phyloP scores from a whole-genome alignment of 2,888 invertebrate species.

The Agonopterix heracliana region DNA sequence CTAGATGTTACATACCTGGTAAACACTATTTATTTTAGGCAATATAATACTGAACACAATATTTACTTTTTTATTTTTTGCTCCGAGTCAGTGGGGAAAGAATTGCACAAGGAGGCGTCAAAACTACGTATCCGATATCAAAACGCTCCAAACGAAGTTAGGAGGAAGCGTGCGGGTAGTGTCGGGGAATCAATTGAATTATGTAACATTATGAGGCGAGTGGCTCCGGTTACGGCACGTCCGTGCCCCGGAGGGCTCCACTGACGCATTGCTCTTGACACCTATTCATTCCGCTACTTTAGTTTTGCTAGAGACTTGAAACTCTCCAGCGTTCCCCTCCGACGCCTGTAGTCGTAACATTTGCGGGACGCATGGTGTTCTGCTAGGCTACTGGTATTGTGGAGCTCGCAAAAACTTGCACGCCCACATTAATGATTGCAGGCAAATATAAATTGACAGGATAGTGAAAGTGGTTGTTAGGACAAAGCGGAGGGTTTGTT shows the following conservation, averaged over 20 bases:
- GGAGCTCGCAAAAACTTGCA: slow-evolving; percentile 34
- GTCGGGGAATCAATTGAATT: slow-evolving; percentile 75
- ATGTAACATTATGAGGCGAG: slow-evolving; percentile 69
- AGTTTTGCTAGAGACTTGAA: slow-evolving; percentile 24
- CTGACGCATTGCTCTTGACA: slow-evolving; percentile 65
- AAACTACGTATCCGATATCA: slow-evolving; percentile 73
- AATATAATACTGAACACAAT: slow-evolving; percentile 19
- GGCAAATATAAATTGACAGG: slow-evolving; percentile 72
- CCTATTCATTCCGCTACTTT: slow-evolving; percentile 64
- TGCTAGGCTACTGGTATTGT: not conserved
- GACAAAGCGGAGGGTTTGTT: slow-evolving; percentile 44
- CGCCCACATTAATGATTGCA: slow-evolving; percentile 57
- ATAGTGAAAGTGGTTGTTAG: slow-evolving; percentile 65
- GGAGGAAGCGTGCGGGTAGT: slow-evolving; percentile 69
- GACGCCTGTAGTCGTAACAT: slow-evolving; percentile 14
- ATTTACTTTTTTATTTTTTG: slow-evolving; percentile 39
- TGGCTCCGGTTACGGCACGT: slow-evolving; percentile 69
- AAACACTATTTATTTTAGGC: slow-evolving; percentile 50
- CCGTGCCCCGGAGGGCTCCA: slow-evolving; percentile 32
- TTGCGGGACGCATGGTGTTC: slow-evolving; percentile 24
- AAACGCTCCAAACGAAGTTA: slow-evolving; percentile 74
- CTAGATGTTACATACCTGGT: slow-evolving; percentile 35
- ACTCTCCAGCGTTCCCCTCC: slow-evolving; percentile 16
- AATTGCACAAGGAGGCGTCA: slow-evolving; percentile 62
- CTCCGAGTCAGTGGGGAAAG: slow-evolving; percentile 40